These are phyloP conservation scores for Echeneis naucrates DNA, from an alignment of 2,797 vertebrate species.

Conservation along the genomic window DNA sequence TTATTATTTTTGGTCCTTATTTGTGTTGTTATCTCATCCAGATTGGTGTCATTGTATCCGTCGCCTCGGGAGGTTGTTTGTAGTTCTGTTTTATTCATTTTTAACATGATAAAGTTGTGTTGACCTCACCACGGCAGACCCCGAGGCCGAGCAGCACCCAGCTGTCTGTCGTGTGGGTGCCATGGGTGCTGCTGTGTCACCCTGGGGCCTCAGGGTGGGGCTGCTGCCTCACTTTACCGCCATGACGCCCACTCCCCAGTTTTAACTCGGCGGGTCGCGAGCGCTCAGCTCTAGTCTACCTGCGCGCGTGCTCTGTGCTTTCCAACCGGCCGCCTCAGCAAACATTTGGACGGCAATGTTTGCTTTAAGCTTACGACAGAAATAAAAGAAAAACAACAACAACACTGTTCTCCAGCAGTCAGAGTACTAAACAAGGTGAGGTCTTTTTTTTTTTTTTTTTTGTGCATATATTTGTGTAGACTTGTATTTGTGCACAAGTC, in stretches of 20 bases:
- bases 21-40: not conserved
- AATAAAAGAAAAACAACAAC: not conserved
- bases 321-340: constrained; percentile 17
- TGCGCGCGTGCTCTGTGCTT: constrained; percentile 48
- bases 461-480: not conserved
- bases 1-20: not conserved
- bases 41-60: not conserved
- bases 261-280: constrained; percentile 21
- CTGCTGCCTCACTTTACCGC: constrained; percentile 21
- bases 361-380: constrained; percentile 31
- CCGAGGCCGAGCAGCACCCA: too few relatives aligned
- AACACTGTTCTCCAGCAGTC: fast-evolving
- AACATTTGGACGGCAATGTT: constrained; percentile 60
- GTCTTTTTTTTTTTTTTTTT: not conserved
- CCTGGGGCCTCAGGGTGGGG: constrained; percentile 55
- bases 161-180: too few relatives aligned
- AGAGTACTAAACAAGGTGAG: not conserved
- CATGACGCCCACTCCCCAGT: not conserved
- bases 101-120: too few relatives aligned
- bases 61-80: too few relatives aligned
- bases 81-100: not conserved
- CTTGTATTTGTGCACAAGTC: too few relatives aligned
- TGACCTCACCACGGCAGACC: too few relatives aligned
- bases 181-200: constrained; percentile 18
- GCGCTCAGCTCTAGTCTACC: constrained; percentile 9